These are phyloP conservation scores for Bugula neritina DNA, from an alignment of 2,888 invertebrate species.

Conservation along the genomic window DNA sequence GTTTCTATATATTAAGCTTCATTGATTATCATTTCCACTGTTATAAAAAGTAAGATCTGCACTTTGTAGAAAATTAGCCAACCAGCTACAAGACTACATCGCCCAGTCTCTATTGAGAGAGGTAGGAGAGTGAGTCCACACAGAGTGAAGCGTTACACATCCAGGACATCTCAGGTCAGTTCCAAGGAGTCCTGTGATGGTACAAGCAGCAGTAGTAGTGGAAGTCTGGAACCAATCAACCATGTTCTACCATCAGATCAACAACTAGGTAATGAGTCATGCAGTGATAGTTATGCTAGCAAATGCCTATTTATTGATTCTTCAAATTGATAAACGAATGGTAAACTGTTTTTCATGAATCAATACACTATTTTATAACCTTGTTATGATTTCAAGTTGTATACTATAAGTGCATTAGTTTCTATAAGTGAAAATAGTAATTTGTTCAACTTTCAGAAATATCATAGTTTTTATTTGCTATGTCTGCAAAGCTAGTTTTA, in stretches of 20 bases:
- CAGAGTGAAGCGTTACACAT: background rate
- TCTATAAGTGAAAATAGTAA: too few relatives aligned
- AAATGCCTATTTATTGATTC: too few relatives aligned
- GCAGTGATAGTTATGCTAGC: too few relatives aligned
- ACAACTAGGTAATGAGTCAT: background rate
- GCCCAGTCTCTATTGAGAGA: background rate
- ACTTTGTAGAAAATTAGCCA: background rate
- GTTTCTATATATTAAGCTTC: background rate
- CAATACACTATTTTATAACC: too few relatives aligned
- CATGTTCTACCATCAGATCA: background rate
- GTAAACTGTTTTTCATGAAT: too few relatives aligned
- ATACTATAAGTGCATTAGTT: too few relatives aligned
- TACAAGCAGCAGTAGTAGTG: background rate
- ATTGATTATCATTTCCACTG: background rate
- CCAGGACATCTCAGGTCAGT: slow-evolving; percentile 15
- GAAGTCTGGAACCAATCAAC: background rate
- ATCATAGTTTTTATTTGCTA: too few relatives aligned
- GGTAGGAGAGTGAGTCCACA: background rate
- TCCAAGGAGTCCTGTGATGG: background rate
- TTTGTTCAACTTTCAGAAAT: too few relatives aligned
- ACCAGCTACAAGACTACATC: background rate
- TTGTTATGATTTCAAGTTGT: too few relatives aligned
- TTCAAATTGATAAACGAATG: too few relatives aligned
- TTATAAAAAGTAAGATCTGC: too few relatives aligned
- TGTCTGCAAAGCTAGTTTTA: too few relatives aligned